These are phyloP conservation scores for Hippocampus kuda DNA, from an alignment of 2,797 vertebrate genomes.

Conservation along the genomic window DNA sequence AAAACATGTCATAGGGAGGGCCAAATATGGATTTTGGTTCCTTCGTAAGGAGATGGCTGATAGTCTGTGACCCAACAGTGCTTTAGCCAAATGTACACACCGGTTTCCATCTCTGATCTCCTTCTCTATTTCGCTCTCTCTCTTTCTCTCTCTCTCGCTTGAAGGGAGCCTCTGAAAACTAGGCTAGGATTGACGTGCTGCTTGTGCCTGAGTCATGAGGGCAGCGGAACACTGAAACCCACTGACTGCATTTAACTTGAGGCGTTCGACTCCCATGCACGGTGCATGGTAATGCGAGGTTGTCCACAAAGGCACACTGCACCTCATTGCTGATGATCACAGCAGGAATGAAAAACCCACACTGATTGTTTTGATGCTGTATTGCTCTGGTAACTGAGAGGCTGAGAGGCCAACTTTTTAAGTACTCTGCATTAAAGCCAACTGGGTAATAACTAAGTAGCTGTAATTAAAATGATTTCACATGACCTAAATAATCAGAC, in stretches of 20 bases:
- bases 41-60: background rate
- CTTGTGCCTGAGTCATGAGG: conserved; percentile 68
- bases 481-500: background rate
- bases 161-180: conserved; percentile 63
- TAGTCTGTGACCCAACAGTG: conserved; percentile 3
- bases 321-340: conserved; percentile 46
- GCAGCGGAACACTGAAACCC: conserved; percentile 63
- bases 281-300: conserved; percentile 56
- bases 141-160: conserved; percentile 51
- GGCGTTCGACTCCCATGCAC: conserved; percentile 59
- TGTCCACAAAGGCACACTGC: conserved; percentile 47
- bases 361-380: conserved; percentile 30
- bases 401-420: conserved; percentile 4
- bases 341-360: conserved; percentile 14
- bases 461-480: conserved; percentile 16
- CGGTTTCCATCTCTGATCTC: conserved; percentile 45
- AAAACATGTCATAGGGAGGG: background rate
- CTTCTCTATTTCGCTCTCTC: conserved; percentile 41
- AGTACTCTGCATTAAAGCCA: background rate
- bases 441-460: conserved; percentile 6
- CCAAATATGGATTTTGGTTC: background rate
- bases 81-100: conserved; percentile 14
- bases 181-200: conserved; percentile 69
- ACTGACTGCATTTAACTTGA: conserved; percentile 67
- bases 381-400: conserved; percentile 24